These are phyloP conservation scores for Tenthredo notha DNA, from an alignment of 2,888 invertebrate species.

Conservation along the genomic window DNA sequence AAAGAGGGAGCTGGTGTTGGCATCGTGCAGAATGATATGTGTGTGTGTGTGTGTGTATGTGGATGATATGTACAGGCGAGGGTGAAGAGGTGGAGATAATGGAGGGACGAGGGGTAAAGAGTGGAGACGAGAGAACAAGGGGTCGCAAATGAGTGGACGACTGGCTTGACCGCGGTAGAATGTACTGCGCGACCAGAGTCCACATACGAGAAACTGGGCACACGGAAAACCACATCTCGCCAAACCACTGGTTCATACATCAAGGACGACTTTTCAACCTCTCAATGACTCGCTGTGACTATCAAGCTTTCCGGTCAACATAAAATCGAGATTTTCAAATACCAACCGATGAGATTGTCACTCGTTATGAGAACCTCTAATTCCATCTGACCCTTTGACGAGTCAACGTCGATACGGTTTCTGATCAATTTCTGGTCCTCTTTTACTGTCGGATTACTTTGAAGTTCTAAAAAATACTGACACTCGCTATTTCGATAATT, in stretches of 20 bases:
- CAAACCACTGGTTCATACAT: conserved; percentile 46
- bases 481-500: not conserved
- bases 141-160: conserved; percentile 55
- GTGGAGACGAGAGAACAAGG: conserved; percentile 54
- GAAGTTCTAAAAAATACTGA: not conserved
- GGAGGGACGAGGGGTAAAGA: conserved; percentile 50
- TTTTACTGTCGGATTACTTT: not conserved
- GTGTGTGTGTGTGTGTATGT: conserved; percentile 35
- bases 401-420: not conserved
- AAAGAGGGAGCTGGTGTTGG: conserved; percentile 31
- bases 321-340: not conserved
- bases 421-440: not conserved
- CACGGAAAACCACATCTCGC: conserved; percentile 36
- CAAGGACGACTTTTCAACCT: conserved; percentile 38
- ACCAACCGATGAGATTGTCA: not conserved
- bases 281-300: not conserved
- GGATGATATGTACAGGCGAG: not conserved
- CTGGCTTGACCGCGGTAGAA: conserved; percentile 68
- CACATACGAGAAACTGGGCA: conserved; percentile 5
- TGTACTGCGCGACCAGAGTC: conserved; percentile 58
- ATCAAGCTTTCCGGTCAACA: not conserved
- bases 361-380: not conserved
- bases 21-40: conserved; percentile 12
- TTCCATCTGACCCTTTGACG: not conserved
- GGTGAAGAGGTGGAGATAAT: conserved; percentile 34